phyloP scores from a whole-genome alignment of 1,140 invertebrate species.

The Druon quercuslanigerum region DNA sequence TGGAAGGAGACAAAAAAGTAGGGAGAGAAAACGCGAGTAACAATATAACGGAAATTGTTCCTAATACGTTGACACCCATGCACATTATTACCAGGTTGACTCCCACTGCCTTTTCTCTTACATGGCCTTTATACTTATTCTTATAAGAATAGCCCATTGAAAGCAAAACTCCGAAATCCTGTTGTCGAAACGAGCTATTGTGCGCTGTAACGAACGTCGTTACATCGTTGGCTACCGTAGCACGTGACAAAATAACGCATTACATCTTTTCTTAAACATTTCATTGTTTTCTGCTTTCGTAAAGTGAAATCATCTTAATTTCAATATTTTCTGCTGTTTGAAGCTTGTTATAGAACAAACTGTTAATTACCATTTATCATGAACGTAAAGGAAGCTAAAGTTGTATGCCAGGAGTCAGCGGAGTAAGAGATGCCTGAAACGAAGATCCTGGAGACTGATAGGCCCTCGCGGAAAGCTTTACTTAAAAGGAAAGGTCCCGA shows the following conservation, averaged over 20 bases:
- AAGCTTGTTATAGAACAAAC: not conserved
- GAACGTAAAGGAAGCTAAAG: no score
- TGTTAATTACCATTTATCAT: not conserved
- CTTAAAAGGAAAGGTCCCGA: no score
- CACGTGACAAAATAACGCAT: constrained; percentile 21
- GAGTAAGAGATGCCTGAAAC: no score
- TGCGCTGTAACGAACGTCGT: constrained; percentile 34
- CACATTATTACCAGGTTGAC: constrained; percentile 53
- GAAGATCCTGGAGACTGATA: no score
- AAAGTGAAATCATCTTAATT: constrained; percentile 1
- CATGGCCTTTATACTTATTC: constrained; percentile 14
- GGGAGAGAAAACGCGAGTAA: constrained; percentile 32
- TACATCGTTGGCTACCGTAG: constrained; percentile 6
- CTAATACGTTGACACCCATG: constrained; percentile 58
- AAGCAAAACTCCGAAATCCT: constrained; percentile 56
- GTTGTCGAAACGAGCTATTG: constrained; percentile 59
- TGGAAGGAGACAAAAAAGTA: constrained; percentile 3
- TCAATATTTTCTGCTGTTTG: not conserved
- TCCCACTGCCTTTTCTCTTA: constrained; percentile 40
- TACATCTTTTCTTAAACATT: constrained; percentile 21
- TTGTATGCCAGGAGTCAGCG: no score
- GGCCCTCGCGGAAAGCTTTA: no score
- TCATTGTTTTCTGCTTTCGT: constrained; percentile 14
- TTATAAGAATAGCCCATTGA: constrained; percentile 54
- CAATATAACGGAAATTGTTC: constrained; percentile 60